Evolutionary conservation across 2,888 invertebrate species (phyloP).

Genomic region (Penaeus monodon): DNA sequence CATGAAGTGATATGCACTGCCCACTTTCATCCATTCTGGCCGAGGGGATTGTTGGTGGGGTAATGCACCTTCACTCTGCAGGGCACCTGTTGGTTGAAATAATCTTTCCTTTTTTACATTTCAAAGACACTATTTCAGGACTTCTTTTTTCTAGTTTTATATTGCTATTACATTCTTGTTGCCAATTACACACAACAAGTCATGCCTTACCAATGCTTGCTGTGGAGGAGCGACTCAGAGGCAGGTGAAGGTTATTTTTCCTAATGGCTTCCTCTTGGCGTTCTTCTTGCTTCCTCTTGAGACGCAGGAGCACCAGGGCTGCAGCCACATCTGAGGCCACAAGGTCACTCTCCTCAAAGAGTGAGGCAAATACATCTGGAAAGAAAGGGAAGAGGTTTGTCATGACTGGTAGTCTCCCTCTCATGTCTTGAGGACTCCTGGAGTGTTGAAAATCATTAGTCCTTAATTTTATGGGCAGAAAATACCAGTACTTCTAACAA

Average conservation of each 20-base stretch:
- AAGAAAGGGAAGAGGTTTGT: slow-evolving; percentile 65
- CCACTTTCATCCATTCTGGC: slow-evolving; percentile 82
- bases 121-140: no score
- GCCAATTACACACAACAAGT: background rate
- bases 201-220: slow-evolving; percentile 46
- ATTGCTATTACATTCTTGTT: background rate
- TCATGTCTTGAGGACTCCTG: no score
- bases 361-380: slow-evolving; percentile 80
- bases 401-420: background rate
- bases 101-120: background rate
- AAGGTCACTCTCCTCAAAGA: slow-evolving; percentile 87
- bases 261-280: slow-evolving; percentile 39
- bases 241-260: slow-evolving; percentile 38
- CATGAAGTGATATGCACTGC: slow-evolving; percentile 82
- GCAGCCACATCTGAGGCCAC: slow-evolving; percentile 91
- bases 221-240: slow-evolving; percentile 46
- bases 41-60: slow-evolving; percentile 51
- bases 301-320: slow-evolving; percentile 85
- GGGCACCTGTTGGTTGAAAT: slow-evolving; percentile 22
- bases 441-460: background rate
- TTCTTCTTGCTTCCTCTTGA: slow-evolving; percentile 77
- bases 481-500: background rate
- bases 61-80: slow-evolving; percentile 34
- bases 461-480: background rate
- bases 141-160: background rate